Evolutionary conservation across 1,140 invertebrate genomes (phyloP).

Genomic region (Dolichoris vasculosae): DNA sequence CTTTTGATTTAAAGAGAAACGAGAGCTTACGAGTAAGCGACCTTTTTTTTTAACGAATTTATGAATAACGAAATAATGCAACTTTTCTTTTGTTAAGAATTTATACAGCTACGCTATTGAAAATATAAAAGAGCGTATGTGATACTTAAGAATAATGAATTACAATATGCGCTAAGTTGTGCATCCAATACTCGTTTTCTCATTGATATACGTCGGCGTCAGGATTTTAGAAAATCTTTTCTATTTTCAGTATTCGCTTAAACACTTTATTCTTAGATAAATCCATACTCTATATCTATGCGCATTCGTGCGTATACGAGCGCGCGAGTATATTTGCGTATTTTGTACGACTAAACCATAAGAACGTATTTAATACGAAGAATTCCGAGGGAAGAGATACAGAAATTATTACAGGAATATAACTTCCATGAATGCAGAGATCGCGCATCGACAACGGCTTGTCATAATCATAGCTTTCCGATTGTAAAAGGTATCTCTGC

Average conservation of each 20-base stretch:
- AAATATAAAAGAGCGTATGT: background rate
- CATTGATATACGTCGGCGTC: background rate
- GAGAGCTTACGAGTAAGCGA: background rate
- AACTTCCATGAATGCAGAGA: conserved; percentile 40
- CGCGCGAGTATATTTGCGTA: no score
- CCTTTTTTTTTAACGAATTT: background rate
- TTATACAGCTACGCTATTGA: background rate
- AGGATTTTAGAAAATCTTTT: background rate
- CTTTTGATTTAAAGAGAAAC: background rate
- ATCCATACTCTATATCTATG: background rate
- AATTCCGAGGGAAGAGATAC: conserved; percentile 50
- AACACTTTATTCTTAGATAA: background rate
- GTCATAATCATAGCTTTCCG: conserved; percentile 42
- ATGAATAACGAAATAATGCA: background rate
- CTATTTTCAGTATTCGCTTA: background rate
- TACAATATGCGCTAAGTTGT: background rate
- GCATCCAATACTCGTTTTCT: background rate
- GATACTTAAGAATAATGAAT: background rate
- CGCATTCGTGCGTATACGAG: conserved; percentile 29
- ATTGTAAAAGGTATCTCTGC: conserved; percentile 35
- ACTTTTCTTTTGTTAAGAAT: background rate
- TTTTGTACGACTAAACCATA: no score
- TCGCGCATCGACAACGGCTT: conserved; percentile 32
- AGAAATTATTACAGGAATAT: conserved; percentile 58
- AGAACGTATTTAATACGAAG: conserved; percentile 61